These are phyloP conservation scores for Drosophila anomalata DNA, from an alignment of 2,888 invertebrate genomes.

Conservation along the genomic window DNA sequence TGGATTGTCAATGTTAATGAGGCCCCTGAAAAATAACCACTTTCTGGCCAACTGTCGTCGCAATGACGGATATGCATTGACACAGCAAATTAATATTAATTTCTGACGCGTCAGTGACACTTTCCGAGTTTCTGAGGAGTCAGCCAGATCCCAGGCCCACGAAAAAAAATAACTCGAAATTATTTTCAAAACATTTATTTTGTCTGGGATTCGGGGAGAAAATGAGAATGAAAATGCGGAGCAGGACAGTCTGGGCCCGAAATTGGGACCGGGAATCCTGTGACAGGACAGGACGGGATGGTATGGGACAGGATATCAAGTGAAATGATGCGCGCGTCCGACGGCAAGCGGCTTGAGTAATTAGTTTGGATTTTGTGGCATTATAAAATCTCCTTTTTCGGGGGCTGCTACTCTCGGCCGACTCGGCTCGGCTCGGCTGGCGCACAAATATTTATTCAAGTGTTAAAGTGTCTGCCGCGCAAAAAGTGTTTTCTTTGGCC, in stretches of 20 bases:
- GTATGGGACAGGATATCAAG: slow-evolving; percentile 72
- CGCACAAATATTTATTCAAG: slow-evolving; percentile 81
- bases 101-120: slow-evolving; percentile 79
- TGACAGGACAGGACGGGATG: slow-evolving; percentile 49
- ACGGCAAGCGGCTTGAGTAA: slow-evolving; percentile 69
- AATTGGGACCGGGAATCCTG: slow-evolving; percentile 34
- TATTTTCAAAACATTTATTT: slow-evolving; percentile 80
- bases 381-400: slow-evolving; percentile 71
- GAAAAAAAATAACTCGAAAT: slow-evolving; percentile 70
- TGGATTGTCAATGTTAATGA: slow-evolving; percentile 59
- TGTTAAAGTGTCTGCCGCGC: slow-evolving; percentile 78
- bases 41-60: slow-evolving; percentile 51
- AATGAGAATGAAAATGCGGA: slow-evolving; percentile 39
- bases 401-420: slow-evolving; percentile 33
- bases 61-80: slow-evolving; percentile 75
- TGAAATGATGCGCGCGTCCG: slow-evolving; percentile 80
- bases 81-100: slow-evolving; percentile 83
- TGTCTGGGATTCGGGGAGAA: slow-evolving; percentile 44
- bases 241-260: slow-evolving; percentile 48
- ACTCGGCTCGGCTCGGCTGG: slow-evolving; percentile 23
- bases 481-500: slow-evolving; percentile 56
- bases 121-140: slow-evolving; percentile 38
- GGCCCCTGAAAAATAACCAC: slow-evolving; percentile 65
- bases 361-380: slow-evolving; percentile 82
- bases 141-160: neutral